Base-by-base conservation (phyloP, 2,113 vertebrate genomes). In the Poicephalus gulielmi region DNA sequence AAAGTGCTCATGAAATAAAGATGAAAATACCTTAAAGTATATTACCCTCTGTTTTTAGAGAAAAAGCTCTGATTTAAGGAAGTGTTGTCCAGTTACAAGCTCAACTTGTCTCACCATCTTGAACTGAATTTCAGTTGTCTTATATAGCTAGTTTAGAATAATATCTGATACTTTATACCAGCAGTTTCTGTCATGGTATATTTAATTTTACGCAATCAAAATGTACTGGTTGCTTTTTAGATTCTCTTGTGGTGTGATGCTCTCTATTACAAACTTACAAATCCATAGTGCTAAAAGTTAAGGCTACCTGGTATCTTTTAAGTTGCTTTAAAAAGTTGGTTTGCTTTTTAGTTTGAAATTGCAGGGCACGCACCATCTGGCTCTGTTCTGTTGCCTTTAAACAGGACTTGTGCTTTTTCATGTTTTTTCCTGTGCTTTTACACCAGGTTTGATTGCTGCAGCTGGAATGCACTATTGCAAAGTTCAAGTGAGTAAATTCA, bases 1-100 rank as follows among this genome's bases (percentile, higher is more conserved):
- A 14, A 83, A 62, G 23, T 53, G 20, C 12, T 79, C n/a, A 27
- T 73, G 87, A 69, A 96, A 96, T 93, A 96, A 94, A 95, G 37
- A 28, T 62, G 44, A 62, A 82, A 86, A 33, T 77, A 80, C 2
- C 1, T 87, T 7, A 41, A 70, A 88, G 16, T 63, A 55, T 37
- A 17, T 87, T 39, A 70, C 68, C 31, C 57, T 67, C 50, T 77
- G 3, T 86, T 69, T 52, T 77, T 88, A 11, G 41, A 84, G 84
- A 39, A 81, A 63, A 83, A 64, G 7, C 35, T 92, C 9, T 22
- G 15, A 46, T 77, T 68, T 86, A 28, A 76, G 63, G 73, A 83
- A 14, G 24, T 39, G 16, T 27, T 73, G 23, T 66, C 81, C 12
- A 16, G 28, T 44, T 76, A 46, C 3, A 59, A 70, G 24, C 53